Evolutionary conservation across 2,113 vertebrate species (phyloP).

Genomic region (Miniopterus natalensis): DNA sequence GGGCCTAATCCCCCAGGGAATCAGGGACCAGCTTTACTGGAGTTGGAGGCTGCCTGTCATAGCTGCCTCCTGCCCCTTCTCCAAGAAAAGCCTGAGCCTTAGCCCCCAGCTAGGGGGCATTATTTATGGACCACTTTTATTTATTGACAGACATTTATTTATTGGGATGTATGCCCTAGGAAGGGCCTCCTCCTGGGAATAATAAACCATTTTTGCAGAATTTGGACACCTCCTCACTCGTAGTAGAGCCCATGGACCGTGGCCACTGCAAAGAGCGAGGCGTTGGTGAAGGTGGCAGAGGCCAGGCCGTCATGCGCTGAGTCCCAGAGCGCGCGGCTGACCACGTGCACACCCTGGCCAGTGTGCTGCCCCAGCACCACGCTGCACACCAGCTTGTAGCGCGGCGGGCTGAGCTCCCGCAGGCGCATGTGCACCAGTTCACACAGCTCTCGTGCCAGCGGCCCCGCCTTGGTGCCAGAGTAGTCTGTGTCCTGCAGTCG

Average conservation of each 20-base stretch:
- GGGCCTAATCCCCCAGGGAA: conserved; percentile 75
- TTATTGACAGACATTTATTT: conserved; percentile 84
- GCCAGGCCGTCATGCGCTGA: conserved; percentile 82
- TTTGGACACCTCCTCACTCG: conserved; percentile 80
- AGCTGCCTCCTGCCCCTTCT: conserved; percentile 43
- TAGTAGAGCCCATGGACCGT: conserved; percentile 88
- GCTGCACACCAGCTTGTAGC: conserved; percentile 91
- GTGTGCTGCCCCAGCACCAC: conserved; percentile 88
- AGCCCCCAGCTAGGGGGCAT: conserved; percentile 74
- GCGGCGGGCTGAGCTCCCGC: conserved; percentile 86
- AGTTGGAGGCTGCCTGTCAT: conserved; percentile 25
- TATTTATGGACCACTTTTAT: conserved; percentile 86
- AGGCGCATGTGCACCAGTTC: conserved; percentile 84
- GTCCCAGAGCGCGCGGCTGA: conserved; percentile 89
- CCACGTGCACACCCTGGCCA: conserved; percentile 86
- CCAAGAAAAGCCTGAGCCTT: conserved; percentile 83
- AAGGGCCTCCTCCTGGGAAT: conserved; percentile 56
- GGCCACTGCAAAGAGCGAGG: conserved; percentile 89
- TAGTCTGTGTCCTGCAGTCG: conserved; percentile 80
- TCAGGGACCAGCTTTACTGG: conserved; percentile 80
- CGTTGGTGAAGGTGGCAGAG: conserved; percentile 86
- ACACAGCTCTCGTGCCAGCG: conserved; percentile 82
- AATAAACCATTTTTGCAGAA: conserved; percentile 81
- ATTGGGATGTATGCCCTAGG: conserved; percentile 77
- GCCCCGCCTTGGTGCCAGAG: conserved; percentile 66